A percentile compares a stretch with the other conserved stretches of the same genome.
phyloP scores from a whole-genome alignment of 1,140 invertebrate species.

The Zaprionus capensis region DNA sequence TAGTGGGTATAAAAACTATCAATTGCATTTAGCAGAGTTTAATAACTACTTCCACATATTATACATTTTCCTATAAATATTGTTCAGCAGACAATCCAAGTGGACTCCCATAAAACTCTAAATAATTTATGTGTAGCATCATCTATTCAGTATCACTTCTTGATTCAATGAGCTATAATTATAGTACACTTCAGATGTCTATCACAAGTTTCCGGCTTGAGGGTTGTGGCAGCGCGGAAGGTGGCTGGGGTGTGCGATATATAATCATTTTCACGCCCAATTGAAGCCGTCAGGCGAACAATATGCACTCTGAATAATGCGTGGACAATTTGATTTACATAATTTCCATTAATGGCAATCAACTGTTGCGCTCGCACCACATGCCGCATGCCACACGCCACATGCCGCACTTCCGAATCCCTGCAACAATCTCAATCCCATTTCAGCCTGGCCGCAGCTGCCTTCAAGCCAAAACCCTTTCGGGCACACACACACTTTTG shows the following conservation, averaged over 20 bases:
- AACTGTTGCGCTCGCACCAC: constrained; percentile 60
- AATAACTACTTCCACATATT: no score
- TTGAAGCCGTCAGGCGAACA: constrained; percentile 42
- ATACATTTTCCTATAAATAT: no score
- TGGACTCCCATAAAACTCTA: neutral
- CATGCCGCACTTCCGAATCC: constrained; percentile 5
- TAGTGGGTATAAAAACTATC: no score
- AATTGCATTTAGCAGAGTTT: no score
- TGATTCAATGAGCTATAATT: constrained; percentile 1
- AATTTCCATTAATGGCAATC: constrained; percentile 71
- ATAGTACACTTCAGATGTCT: neutral
- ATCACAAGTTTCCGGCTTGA: neutral
- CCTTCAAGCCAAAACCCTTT: constrained; percentile 41
- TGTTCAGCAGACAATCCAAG: no score
- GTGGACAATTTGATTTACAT: constrained; percentile 75
- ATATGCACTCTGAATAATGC: constrained; percentile 56
- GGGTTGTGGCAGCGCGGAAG: neutral
- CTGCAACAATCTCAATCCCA: constrained; percentile 2
- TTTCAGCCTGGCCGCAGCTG: neutral
- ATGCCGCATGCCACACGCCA: neutral
- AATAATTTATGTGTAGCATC: neutral
- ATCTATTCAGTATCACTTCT: neutral
- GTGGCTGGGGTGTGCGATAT: neutral
- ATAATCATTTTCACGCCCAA: constrained; percentile 55
- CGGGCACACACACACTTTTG: constrained; percentile 51